Base-by-base conservation (phyloP, 1,140 invertebrate genomes). In the Zaprionus gabonicus region DNA sequence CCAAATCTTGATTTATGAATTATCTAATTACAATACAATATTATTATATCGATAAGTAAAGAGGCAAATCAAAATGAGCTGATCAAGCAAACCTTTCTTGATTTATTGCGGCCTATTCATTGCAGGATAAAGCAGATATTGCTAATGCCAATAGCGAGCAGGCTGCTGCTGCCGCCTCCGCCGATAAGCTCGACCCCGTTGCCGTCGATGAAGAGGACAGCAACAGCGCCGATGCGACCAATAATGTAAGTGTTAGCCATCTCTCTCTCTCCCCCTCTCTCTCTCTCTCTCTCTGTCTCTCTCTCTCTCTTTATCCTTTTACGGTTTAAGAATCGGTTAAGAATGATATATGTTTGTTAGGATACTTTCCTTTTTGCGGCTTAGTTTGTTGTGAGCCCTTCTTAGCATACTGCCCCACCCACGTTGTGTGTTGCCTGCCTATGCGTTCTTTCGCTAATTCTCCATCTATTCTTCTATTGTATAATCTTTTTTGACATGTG, bases 51-150 rank as follows among this genome's bases (percentile, higher is more conserved):
- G 15, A 64, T 76, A 69, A 84, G 77, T 83, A 83, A 84, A 76
- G 77, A 62, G 65, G 73, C 78, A 20, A 46, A 23, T 23, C 31
- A 55, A 38, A 60, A 27, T 55, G 27, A 5, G 34, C 53, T 81
- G 28, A 51, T 68, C 68, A 69, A 76, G 49, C 67, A 44, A 71
- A 68, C n/a, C 27, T 65, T 80, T 87, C 72, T 86, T 86, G 71
- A 85, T 81, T 82, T 78, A 68, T 82, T 70, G 82, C 64, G 83
- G 82, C 80, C 80, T 83, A 56, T 60, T 84, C 64, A 55, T 90
- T 88, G 31, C 81, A 88, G 85, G 85, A 88, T 58, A 34, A 34
- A 10, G 31, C 31, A 34, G 75, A 88, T 69, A 84, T 76, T 72
- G 81, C 78, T 69, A 84, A 78, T 72, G 81, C 78, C 20, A 71